These are phyloP conservation scores for Oreochromis spilurus DNA, from an alignment of 2,113 vertebrate species.

Conservation along the genomic window DNA sequence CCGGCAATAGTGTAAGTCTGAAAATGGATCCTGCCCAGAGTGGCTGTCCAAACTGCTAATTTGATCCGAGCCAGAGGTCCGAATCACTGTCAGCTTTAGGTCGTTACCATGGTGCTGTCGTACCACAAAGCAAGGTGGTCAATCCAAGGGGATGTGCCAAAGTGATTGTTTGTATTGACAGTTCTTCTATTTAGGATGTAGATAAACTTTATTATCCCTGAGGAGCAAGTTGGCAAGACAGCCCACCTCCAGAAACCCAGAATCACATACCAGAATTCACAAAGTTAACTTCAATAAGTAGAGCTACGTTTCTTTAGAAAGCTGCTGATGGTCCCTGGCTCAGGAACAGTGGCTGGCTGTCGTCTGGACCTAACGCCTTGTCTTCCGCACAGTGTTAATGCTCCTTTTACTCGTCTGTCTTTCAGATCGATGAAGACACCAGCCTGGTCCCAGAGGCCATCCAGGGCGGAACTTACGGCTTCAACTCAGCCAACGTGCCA, in stretches of 20 bases:
- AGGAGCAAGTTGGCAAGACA: background rate
- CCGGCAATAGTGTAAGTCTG: background rate
- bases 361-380: background rate
- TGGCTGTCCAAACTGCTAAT: background rate
- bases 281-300: background rate
- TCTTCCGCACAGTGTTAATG: background rate
- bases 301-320: background rate
- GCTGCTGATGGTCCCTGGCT: background rate
- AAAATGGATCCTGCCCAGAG: background rate
- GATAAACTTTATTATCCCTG: background rate
- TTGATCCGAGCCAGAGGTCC: background rate
- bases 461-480: slow-evolving; percentile 96
- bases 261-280: background rate
- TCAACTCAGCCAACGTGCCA: slow-evolving; percentile 99
- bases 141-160: background rate
- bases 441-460: slow-evolving; percentile 97
- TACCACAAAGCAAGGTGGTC: background rate
- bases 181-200: background rate
- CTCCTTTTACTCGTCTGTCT: background rate
- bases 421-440: slow-evolving; percentile 96
- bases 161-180: background rate
- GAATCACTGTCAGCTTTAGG: background rate
- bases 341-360: background rate
- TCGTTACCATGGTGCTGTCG: background rate
- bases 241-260: background rate